Evolutionary conservation across 2,888 invertebrate species (phyloP).

Genomic region (Nemurella pictetii): DNA sequence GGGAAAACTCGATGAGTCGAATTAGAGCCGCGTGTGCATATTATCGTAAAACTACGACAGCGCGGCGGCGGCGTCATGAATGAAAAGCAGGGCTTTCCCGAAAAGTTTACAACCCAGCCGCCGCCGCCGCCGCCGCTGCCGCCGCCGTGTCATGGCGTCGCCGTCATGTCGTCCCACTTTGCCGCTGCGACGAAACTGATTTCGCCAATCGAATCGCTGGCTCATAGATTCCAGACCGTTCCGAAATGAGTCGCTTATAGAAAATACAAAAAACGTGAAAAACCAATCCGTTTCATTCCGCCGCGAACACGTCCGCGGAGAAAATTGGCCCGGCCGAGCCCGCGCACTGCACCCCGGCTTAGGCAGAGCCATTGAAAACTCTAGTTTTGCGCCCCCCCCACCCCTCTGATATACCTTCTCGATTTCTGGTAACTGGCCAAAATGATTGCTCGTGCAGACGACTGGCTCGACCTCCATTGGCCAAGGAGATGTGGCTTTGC

Average conservation of each 20-base stretch:
- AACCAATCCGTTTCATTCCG: neutral
- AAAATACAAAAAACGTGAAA: neutral
- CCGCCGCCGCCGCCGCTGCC: no score
- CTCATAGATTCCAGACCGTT: neutral
- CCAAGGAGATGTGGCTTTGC: slow-evolving; percentile 5
- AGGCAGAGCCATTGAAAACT: neutral
- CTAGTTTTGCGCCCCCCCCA: neutral
- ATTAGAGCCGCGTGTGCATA: neutral
- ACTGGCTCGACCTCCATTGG: neutral
- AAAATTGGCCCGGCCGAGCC: neutral
- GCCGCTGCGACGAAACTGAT: neutral
- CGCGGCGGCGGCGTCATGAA: neutral
- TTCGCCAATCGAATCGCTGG: neutral
- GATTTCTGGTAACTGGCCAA: slow-evolving; percentile 25
- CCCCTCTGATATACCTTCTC: neutral
- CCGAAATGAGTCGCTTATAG: neutral
- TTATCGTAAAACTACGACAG: neutral
- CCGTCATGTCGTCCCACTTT: neutral
- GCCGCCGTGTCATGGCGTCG: no score
- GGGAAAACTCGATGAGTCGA: neutral
- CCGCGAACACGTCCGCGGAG: neutral
- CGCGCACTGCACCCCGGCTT: neutral
- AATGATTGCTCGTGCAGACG: neutral
- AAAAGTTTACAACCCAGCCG: neutral
- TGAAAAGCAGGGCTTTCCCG: neutral